Base-by-base conservation (phyloP, 1,140 invertebrate genomes). In the Drosophila arawakana region DNA sequence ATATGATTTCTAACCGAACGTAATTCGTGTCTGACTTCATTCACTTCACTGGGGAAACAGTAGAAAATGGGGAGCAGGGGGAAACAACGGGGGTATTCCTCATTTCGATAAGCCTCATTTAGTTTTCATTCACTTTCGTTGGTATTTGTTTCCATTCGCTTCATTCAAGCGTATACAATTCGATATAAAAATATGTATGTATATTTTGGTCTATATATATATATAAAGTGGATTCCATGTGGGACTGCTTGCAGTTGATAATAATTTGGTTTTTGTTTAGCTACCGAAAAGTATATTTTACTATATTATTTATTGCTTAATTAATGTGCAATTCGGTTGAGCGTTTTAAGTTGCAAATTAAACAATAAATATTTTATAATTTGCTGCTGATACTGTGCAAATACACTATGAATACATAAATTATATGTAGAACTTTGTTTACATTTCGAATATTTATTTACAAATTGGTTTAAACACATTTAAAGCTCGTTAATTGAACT, bases 41-140 rank as follows among this genome's bases (percentile, higher is more conserved):
- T 62, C 54, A 52, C 9, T 7, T 15, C 9, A 37, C 6, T 30
- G 25, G 25, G 25, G 3, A 30, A 30, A 5, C 25, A 30, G 25
- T 30, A 3, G 25, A 5, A 30, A 30, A 30, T 30, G 35, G 37
- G 15, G 13, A 7, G 54, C 2, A 7, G 2, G 11, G 41, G 2
- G 11, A 21, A 5, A 6, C 11, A 21, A 7, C 25, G 25, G 25
- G 25, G 25, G 25, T 30, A 2, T 37, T 30, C 65, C 65, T 72
- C 47, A 47, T 30, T 73, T 86, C 73, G 83, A 86, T 88, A 86
- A 86, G 83, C 83, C 70, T 80, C 83, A 88, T 88, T 86, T 86
- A 83, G 80, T 80, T 89, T 83, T 80, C 81, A 81, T 86, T 78
- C 80, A 81, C 66, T 81, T 73, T 60, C 41, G 54, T 34, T 30